Evolutionary conservation across 2,113 vertebrate species (phyloP), one percentile per base, ranked within the genome.

Genomic region (Sus scrofa): DNA sequence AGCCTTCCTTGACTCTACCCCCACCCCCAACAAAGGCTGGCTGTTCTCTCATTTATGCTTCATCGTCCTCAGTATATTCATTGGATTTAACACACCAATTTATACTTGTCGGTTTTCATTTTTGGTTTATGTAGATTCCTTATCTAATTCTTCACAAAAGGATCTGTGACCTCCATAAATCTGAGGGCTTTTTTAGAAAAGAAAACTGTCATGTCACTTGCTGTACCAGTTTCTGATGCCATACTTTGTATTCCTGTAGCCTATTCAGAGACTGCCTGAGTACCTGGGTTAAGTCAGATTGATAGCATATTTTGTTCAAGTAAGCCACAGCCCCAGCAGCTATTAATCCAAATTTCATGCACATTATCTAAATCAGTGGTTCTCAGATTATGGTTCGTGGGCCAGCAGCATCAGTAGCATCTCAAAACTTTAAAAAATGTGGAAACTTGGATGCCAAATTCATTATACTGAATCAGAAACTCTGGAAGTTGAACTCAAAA

Each of bases 261-360:
- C 20, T n/a, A 2, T 19, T 14, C 3, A 67, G 26, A 89, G 32
- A 85, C 4, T 1, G 44, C 50, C 65, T 32, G 22, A 82, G 14
- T 58, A 71, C 34, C 84, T 60, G 30, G 52, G 11, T 30, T 54
- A 88, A 94, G 18, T 63, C 34, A 79, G 70, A 87, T 75, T 22
- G 52, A 92, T 75, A 70, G 70, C 22, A 34, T 83, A 44, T 73
- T 89, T 84, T 91, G 52, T 87, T 84, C 63, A 75, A 87, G 39
- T 54, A 83, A 78, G 84, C 26, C 50, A 75, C 58, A 82, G 9
- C 12, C 20, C 74, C 58, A 68, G 19, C 7, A 94, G 70, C 63
- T 68, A 86, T 63, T 83, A 92, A 90, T 96, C 58, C 85, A 89
- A n/a, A 84, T 94, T 86, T 34, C 79, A 20, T 70, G 18, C 39